phyloP scores from a whole-genome alignment of 2,113 vertebrate genomes.

The Alligator sinensis region DNA sequence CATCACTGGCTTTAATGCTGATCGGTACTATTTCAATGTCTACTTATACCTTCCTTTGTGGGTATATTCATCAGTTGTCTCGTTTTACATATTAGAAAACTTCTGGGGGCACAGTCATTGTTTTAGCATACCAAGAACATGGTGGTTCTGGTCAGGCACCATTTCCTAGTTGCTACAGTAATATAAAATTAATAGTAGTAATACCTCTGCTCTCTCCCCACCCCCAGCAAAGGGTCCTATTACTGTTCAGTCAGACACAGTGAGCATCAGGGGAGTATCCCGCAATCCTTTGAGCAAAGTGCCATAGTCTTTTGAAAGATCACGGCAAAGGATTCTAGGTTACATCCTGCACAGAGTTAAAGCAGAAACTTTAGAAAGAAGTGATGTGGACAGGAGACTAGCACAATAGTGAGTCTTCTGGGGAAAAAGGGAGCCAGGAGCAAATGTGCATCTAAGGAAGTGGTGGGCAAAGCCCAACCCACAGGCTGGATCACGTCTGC shows the following conservation, averaged over 20 bases:
- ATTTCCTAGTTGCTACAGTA: background rate
- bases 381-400: background rate
- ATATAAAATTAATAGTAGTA: background rate
- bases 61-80: background rate
- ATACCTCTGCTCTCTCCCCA: background rate
- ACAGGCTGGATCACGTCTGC: too few species aligned
- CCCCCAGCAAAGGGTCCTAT: background rate
- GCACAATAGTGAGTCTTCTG: background rate
- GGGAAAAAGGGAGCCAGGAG: background rate
- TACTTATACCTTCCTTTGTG: background rate
- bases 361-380: background rate
- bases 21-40: too few species aligned
- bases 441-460: background rate
- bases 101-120: too few species aligned
- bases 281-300: background rate
- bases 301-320: background rate
- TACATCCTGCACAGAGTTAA: background rate
- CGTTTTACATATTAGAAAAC: background rate
- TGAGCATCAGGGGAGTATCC: background rate
- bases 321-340: background rate
- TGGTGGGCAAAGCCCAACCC: too few species aligned
- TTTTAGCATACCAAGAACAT: too few species aligned
- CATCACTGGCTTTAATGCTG: too few species aligned
- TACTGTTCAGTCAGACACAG: background rate
- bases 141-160: background rate